These are phyloP conservation scores for Plagodis dolabraria DNA, from an alignment of 2,888 invertebrate species.

Conservation along the genomic window DNA sequence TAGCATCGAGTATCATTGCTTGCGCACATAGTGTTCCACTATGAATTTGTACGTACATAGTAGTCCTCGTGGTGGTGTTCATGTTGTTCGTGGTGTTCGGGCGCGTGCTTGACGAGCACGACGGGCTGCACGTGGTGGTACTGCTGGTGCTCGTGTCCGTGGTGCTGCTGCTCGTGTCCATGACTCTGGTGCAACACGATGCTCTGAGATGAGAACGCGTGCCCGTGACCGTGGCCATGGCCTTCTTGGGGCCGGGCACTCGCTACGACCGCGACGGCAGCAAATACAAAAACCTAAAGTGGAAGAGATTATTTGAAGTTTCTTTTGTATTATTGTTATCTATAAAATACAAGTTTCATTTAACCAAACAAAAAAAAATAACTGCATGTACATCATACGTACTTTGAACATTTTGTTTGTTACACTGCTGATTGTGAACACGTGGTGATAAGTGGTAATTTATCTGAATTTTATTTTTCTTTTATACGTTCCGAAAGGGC, in stretches of 20 bases:
- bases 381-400: not conserved
- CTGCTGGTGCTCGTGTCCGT: no score
- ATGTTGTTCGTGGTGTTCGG: no score
- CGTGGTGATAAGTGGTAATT: slow-evolving; percentile 22
- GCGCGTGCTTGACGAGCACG: no score
- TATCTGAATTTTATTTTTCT: slow-evolving; percentile 4
- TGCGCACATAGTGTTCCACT: not conserved
- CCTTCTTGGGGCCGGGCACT: slow-evolving; percentile 57
- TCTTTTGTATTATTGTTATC: not conserved
- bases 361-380: not conserved
- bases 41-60: slow-evolving; percentile 24
- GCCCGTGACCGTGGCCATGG: slow-evolving; percentile 61
- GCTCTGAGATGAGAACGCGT: slow-evolving; percentile 62
- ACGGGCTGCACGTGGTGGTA: no score
- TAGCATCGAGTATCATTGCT: not conserved
- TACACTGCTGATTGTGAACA: slow-evolving; percentile 8
- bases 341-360: not conserved
- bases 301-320: not conserved
- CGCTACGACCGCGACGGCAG: slow-evolving; percentile 3
- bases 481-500: slow-evolving; percentile 23
- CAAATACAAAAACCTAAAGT: slow-evolving; percentile 4
- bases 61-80: slow-evolving; percentile 14
- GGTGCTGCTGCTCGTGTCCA: no score
- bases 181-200: slow-evolving; percentile 43
- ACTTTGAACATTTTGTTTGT: slow-evolving; percentile 27